Percentiles rank a stretch among this genome's conserved stretches.
Evolutionary conservation across 1,140 invertebrate genomes (phyloP).

Genomic region (Magallana angulata): DNA sequence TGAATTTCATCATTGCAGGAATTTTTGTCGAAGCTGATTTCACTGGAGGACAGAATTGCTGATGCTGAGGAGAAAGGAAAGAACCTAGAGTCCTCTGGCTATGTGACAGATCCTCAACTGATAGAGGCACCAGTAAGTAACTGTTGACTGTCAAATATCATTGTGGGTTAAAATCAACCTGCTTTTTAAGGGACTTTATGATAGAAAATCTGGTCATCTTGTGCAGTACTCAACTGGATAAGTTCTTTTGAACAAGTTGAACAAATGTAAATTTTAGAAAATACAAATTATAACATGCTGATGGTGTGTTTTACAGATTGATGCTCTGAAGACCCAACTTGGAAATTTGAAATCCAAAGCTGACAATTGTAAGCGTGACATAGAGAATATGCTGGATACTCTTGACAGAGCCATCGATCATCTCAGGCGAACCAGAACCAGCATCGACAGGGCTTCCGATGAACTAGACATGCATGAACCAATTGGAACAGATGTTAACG

Average conservation of each 20-base stretch:
- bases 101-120: slow-evolving; percentile 89
- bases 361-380: slow-evolving; percentile 87
- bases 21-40: slow-evolving; percentile 66
- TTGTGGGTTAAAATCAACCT: not conserved
- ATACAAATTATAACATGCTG: no score
- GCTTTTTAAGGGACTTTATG: no score
- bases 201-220: no score
- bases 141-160: not conserved
- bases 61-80: slow-evolving; percentile 85
- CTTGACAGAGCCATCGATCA: slow-evolving; percentile 89
- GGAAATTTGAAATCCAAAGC: slow-evolving; percentile 89
- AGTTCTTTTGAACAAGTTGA: no score
- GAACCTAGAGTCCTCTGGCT: slow-evolving; percentile 89
- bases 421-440: slow-evolving; percentile 81
- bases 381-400: slow-evolving; percentile 87
- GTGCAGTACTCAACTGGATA: no score
- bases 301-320: slow-evolving; percentile 83
- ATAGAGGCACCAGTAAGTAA: slow-evolving; percentile 83
- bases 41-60: slow-evolving; percentile 83
- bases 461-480: slow-evolving; percentile 88
- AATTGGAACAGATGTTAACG: slow-evolving; percentile 93
- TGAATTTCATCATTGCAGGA: slow-evolving; percentile 61
- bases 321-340: slow-evolving; percentile 88
- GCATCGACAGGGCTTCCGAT: slow-evolving; percentile 88
- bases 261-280: no score